Conservation (phyloP, 1,140 invertebrate genomes). For the Pseudomyrmex cubaensis region DNA sequence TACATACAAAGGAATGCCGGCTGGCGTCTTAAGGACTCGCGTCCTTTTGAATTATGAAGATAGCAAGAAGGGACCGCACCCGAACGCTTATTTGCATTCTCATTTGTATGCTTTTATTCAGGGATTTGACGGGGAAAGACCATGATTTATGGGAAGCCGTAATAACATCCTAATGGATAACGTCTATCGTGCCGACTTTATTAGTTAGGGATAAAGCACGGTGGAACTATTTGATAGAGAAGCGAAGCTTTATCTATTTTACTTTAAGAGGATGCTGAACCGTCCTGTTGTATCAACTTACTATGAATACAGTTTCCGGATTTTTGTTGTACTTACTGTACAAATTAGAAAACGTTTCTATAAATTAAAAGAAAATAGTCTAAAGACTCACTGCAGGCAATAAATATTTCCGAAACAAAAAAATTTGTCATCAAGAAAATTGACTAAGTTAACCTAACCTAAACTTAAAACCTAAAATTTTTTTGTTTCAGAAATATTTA, state of each 20-base stretch:
- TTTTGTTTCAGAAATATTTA: too few relatives aligned
- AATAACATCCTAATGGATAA: conserved; percentile 64
- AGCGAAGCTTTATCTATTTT: conserved; percentile 3
- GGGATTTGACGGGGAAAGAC: conserved; percentile 57
- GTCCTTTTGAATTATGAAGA: conserved; percentile 5
- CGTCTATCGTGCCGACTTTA: conserved; percentile 58
- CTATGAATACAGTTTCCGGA: too few relatives aligned
- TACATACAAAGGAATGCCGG: not conserved
- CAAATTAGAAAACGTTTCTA: too few relatives aligned
- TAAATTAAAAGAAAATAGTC: too few relatives aligned
- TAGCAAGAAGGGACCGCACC: not conserved
- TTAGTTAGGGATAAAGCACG: conserved; percentile 37
- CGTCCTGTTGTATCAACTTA: too few relatives aligned
- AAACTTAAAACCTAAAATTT: too few relatives aligned
- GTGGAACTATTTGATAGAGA: conserved; percentile 21
- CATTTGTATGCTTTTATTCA: conserved; percentile 58
- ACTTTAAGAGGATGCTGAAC: not conserved
- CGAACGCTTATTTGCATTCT: conserved; percentile 66
- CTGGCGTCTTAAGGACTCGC: conserved; percentile 2
- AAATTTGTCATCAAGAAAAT: too few relatives aligned
- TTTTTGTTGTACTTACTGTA: too few relatives aligned
- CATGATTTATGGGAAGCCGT: conserved; percentile 68
- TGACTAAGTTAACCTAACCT: too few relatives aligned
- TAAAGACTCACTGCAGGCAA: too few relatives aligned
- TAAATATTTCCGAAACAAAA: too few relatives aligned